These are phyloP conservation scores for Lomographa bimaculata DNA, from an alignment of 2,888 invertebrate genomes.

Conservation along the genomic window DNA sequence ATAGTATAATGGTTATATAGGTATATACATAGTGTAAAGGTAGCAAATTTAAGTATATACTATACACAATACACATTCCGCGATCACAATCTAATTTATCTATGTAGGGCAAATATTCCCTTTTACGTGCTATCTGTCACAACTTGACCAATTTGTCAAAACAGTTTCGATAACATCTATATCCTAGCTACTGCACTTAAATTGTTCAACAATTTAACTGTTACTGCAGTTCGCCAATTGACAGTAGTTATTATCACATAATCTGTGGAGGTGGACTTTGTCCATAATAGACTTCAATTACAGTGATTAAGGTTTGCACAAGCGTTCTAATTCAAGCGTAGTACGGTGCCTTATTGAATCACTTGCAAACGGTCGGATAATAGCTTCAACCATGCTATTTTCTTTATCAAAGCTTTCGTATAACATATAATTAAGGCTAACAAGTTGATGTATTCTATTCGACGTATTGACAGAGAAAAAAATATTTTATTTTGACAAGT, in stretches of 20 bases:
- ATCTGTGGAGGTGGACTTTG: slow-evolving; percentile 16
- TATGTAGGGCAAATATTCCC: slow-evolving; percentile 10
- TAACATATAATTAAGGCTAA: no score
- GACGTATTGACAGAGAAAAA: no score
- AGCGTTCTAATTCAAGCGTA: background rate
- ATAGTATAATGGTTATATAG: no score
- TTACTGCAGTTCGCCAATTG: slow-evolving; percentile 22
- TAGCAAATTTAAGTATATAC: no score
- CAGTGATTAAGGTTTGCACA: slow-evolving; percentile 6
- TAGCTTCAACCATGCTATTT: no score
- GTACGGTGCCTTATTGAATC: no score
- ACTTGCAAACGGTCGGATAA: no score
- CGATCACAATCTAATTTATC: background rate
- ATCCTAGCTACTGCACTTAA: slow-evolving; percentile 11
- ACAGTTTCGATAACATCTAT: slow-evolving; percentile 13
- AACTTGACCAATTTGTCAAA: slow-evolving; percentile 12
- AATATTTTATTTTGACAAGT: no score
- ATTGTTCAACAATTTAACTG: slow-evolving; percentile 14
- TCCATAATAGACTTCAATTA: slow-evolving; percentile 1
- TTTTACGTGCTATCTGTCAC: slow-evolving; percentile 1
- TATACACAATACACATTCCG: no score
- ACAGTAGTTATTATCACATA: background rate
- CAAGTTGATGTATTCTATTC: no score
- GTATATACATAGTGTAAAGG: no score
- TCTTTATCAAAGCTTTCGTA: no score